Evolutionary conservation across 2,113 vertebrate species (phyloP).

Genomic region (Pseudois nayaur): DNA sequence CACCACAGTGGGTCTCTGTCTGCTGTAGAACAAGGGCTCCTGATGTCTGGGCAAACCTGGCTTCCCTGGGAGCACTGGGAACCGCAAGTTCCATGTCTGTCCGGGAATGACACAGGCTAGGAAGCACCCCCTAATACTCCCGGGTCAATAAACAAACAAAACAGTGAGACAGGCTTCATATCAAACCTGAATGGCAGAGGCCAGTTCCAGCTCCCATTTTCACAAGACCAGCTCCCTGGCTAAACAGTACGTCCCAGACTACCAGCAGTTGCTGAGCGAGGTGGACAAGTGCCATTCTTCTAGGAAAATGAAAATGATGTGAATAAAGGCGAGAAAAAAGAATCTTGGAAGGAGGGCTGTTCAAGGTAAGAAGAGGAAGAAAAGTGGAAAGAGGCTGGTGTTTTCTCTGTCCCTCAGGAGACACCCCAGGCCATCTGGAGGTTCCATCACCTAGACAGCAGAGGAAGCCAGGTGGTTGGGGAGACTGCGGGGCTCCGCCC

Average conservation of each 20-base stretch:
- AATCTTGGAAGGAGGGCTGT: not conserved
- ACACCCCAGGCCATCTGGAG: not conserved
- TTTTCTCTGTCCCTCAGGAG: not conserved
- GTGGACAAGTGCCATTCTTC: not conserved
- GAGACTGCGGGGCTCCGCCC: rapidly evolving
- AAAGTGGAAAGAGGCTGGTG: rapidly evolving
- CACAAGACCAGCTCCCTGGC: rapidly evolving
- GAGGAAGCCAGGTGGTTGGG: not conserved
- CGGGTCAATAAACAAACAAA: rapidly evolving
- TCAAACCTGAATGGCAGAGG: rapidly evolving
- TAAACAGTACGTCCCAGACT: rapidly evolving
- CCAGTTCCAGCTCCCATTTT: rapidly evolving
- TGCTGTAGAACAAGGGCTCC: not conserved
- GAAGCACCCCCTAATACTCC: not conserved
- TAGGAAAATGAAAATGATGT: rapidly evolving
- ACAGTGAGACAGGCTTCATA: rapidly evolving
- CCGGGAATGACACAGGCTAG: rapidly evolving
- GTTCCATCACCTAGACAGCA: rapidly evolving
- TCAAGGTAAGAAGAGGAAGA: not conserved
- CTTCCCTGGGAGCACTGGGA: not conserved
- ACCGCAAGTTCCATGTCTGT: rapidly evolving
- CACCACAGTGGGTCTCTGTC: not conserved
- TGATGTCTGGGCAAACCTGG: not conserved
- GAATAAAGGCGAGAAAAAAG: not conserved
- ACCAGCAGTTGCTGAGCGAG: rapidly evolving